Evolutionary conservation across 2,797 vertebrate genomes (phyloP).

Genomic region (Florisuga fusca): DNA sequence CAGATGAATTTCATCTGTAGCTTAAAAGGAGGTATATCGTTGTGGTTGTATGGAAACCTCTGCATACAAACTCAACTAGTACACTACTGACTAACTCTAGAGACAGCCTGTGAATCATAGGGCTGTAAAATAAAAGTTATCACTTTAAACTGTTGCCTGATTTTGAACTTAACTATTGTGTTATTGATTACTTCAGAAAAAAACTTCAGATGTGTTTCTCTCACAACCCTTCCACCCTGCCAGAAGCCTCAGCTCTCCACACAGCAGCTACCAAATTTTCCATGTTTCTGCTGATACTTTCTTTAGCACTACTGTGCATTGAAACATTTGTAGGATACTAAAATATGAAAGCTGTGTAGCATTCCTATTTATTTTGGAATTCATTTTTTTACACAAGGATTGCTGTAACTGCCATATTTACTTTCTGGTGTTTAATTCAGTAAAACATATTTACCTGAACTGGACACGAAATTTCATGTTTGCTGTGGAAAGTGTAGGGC

Average conservation of each 20-base stretch:
- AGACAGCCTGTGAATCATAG: not conserved
- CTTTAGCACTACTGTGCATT: slow-evolving; percentile 28
- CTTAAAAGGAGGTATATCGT: not conserved
- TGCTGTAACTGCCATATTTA: slow-evolving; percentile 41
- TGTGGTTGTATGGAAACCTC: not conserved
- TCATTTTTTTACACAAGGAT: not conserved
- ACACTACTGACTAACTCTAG: rapidly evolving
- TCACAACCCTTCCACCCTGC: not conserved
- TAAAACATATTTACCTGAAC: slow-evolving; percentile 46
- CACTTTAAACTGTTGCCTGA: not conserved
- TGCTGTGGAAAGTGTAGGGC: not conserved
- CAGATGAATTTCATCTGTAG: not conserved
- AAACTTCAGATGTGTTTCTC: not conserved
- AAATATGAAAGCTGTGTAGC: not conserved
- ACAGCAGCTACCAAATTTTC: not conserved
- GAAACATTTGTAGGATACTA: not conserved
- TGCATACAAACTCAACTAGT: not conserved
- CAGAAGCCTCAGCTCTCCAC: not conserved
- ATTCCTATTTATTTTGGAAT: slow-evolving; percentile 61
- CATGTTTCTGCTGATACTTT: not conserved
- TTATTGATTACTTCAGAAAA: not conserved
- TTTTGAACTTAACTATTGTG: not conserved
- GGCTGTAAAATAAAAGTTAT: not conserved
- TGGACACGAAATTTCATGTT: slow-evolving; percentile 20
- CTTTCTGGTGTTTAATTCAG: slow-evolving; percentile 37